Evolutionary conservation across 1,140 invertebrate species (phyloP).

Genomic region (Brachionus calyciflorus): DNA sequence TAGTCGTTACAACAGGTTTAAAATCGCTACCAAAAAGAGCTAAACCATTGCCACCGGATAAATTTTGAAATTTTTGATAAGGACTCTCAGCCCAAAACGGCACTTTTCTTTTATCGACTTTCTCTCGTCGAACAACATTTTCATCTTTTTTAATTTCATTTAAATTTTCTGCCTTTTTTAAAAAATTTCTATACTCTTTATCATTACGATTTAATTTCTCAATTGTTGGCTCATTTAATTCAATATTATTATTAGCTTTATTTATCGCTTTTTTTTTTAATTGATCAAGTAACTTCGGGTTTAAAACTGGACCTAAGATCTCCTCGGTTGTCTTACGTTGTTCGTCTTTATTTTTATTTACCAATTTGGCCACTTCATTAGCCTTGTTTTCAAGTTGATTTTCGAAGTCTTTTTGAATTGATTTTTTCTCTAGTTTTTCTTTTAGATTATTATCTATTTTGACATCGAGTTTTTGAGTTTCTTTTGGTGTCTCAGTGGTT

Average conservation of each 20-base stretch:
- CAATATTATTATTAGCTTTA: not conserved
- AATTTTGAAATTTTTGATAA: conserved; percentile 11
- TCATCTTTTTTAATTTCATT: not conserved
- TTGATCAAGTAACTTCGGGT: no score
- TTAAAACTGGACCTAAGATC: not conserved
- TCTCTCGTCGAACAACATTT: not conserved
- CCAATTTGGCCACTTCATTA: not conserved
- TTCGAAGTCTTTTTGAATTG: not conserved
- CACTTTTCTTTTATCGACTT: not conserved
- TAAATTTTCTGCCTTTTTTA: conserved; percentile 5
- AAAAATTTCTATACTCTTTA: not conserved
- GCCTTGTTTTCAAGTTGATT: not conserved
- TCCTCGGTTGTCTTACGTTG: not conserved
- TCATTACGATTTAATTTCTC: not conserved
- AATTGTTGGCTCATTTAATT: not conserved
- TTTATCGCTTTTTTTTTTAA: not conserved
- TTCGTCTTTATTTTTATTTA: not conserved
- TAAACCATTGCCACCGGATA: not conserved
- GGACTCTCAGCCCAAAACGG: not conserved
- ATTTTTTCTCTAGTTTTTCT: not conserved
- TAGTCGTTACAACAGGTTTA: not conserved
- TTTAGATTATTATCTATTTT: not conserved
- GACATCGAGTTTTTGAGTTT: no score
- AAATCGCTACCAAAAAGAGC: not conserved
- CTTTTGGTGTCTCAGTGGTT: no score